These are phyloP conservation scores for Nycticebus coucang DNA, from an alignment of 2,113 vertebrate species.

Conservation along the genomic window DNA sequence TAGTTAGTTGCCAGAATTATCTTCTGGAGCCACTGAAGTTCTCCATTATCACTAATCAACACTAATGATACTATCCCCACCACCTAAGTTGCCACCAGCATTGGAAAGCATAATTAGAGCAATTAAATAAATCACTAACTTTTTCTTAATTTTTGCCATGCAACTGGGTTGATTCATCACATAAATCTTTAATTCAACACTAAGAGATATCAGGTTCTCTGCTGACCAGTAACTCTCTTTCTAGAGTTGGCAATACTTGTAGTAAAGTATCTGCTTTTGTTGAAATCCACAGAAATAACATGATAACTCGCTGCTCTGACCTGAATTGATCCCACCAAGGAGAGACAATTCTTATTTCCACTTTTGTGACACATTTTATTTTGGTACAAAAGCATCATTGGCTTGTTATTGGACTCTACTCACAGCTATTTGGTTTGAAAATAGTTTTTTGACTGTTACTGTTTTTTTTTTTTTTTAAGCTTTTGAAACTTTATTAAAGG, in stretches of 20 bases:
- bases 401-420: not conserved
- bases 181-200: not conserved
- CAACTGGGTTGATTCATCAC: not conserved
- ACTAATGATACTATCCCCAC: accelerated
- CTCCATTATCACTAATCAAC: not conserved
- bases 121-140: not conserved
- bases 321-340: not conserved
- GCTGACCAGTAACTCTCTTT: not conserved
- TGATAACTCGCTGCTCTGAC: not conserved
- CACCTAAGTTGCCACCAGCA: not conserved
- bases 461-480: too few species aligned
- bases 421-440: not conserved
- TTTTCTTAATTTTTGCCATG: not conserved
- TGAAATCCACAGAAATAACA: not conserved
- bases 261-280: not conserved
- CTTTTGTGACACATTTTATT: slow-evolving; percentile 4
- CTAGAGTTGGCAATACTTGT: not conserved
- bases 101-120: not conserved
- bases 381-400: not conserved
- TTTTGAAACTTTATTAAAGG: not conserved
- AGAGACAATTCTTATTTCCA: slow-evolving; percentile 30
- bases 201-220: not conserved
- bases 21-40: not conserved
- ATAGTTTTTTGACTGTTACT: not conserved
- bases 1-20: not conserved